Evolutionary conservation across 2,797 vertebrate genomes (phyloP).

Genomic region (Mallotus villosus): DNA sequence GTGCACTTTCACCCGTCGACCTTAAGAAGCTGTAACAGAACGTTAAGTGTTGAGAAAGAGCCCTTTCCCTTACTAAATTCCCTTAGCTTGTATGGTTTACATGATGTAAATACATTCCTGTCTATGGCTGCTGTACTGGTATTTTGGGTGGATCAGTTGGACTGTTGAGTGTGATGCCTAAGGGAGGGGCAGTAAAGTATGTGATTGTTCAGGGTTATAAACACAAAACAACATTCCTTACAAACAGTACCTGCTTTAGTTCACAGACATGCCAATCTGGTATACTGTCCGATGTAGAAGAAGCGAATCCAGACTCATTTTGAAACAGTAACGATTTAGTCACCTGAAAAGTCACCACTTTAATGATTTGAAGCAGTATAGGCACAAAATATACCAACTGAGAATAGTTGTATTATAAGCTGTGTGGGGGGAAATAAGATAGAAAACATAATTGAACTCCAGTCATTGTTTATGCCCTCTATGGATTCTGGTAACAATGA

Average conservation of each 20-base stretch:
- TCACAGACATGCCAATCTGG: not conserved
- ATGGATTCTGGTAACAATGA: slow-evolving; percentile 20
- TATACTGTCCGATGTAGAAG: not conserved
- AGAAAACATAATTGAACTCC: not conserved
- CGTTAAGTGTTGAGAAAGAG: not conserved
- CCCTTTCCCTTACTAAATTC: not conserved
- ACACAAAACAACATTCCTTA: not conserved
- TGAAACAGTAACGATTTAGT: slow-evolving; percentile 8
- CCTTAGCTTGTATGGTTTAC: not conserved
- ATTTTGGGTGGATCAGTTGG: slow-evolving; percentile 25
- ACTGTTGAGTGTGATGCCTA: slow-evolving; percentile 42
- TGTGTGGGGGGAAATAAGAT: not conserved
- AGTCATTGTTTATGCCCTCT: not conserved
- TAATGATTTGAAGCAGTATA: slow-evolving; percentile 16
- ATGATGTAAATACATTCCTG: slow-evolving; percentile 12
- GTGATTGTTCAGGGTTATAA: not conserved
- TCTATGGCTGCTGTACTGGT: slow-evolving; percentile 31
- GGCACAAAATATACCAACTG: slow-evolving; percentile 27
- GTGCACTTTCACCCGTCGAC: not conserved
- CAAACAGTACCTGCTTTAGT: not conserved
- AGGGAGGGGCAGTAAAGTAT: slow-evolving; percentile 35
- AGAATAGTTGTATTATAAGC: not conserved
- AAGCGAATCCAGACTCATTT: too few species aligned
- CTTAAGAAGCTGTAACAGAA: not conserved
- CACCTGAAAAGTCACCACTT: slow-evolving; percentile 15